Evolutionary conservation across 2,113 vertebrate genomes (phyloP).

Genomic region (Spilogale gracilis): DNA sequence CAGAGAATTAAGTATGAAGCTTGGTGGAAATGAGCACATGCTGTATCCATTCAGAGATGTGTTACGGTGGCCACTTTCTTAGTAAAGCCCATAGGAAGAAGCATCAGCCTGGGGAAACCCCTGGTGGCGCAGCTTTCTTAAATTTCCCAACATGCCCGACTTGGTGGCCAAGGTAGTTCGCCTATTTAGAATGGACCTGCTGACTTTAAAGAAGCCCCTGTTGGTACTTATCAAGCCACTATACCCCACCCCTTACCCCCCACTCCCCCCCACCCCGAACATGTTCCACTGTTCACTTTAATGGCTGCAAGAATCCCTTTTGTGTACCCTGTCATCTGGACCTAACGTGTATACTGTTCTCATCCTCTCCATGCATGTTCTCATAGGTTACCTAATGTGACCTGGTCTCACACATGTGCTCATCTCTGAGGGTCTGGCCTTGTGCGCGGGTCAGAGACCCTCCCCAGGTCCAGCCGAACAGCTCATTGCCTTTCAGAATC

Average conservation of each 20-base stretch:
- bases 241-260: neutral
- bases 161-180: neutral
- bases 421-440: neutral
- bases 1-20: neutral
- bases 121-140: neutral
- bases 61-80: neutral
- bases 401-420: neutral
- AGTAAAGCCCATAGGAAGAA: neutral
- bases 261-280: neutral
- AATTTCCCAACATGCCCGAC: neutral
- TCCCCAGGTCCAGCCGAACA: neutral
- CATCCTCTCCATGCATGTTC: neutral
- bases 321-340: rapidly evolving
- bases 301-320: neutral
- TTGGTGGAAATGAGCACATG: neutral
- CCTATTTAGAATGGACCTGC: neutral
- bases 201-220: neutral
- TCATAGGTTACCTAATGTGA: neutral
- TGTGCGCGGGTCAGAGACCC: neutral
- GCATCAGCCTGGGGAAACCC: neutral
- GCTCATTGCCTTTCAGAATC: neutral
- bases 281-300: neutral
- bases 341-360: neutral
- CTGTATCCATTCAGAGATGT: neutral
- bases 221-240: neutral